Conservation (phyloP, 2,888 invertebrate species). For the Mellilla xanthometata region DNA sequence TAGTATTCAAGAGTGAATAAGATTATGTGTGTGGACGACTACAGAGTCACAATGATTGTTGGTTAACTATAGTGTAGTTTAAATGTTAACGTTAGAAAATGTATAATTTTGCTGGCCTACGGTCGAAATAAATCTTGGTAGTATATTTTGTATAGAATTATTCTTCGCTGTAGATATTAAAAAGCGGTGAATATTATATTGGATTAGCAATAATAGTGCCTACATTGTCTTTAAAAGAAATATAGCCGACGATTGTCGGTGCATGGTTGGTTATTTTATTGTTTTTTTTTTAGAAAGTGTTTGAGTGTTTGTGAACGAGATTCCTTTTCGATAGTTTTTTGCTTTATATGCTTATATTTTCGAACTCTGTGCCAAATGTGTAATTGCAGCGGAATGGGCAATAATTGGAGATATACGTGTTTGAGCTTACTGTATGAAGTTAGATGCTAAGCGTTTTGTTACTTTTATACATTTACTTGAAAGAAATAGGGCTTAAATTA, state of each 20-base stretch:
- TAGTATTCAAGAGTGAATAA: not conserved
- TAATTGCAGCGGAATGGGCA: constrained; percentile 57
- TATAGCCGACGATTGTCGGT: constrained; percentile 51
- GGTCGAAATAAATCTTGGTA: constrained; percentile 75
- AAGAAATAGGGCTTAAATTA: constrained; percentile 2
- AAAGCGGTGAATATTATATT: constrained; percentile 68
- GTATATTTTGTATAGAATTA: constrained; percentile 79
- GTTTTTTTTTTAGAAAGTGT: constrained; percentile 66
- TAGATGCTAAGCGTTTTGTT: constrained; percentile 26
- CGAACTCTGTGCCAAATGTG: constrained; percentile 68
- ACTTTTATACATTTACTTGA: constrained; percentile 16
- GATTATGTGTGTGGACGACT: constrained; percentile 2
- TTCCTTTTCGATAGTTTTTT: constrained; percentile 46
- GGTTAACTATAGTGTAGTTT: constrained; percentile 57
- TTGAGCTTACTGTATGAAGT: constrained; percentile 28
- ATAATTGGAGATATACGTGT: constrained; percentile 39
- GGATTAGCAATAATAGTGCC: constrained; percentile 80
- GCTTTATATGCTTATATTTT: constrained; percentile 47
- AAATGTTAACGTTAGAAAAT: constrained; percentile 72
- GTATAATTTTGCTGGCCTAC: constrained; percentile 61
- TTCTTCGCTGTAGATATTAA: constrained; percentile 72
- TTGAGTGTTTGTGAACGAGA: constrained; percentile 64
- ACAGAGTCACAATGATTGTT: constrained; percentile 46
- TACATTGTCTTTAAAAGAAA: constrained; percentile 77
- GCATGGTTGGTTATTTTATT: constrained; percentile 69